These are phyloP conservation scores for Lucinisca nassula DNA, from an alignment of 2,888 invertebrate genomes.

Conservation along the genomic window DNA sequence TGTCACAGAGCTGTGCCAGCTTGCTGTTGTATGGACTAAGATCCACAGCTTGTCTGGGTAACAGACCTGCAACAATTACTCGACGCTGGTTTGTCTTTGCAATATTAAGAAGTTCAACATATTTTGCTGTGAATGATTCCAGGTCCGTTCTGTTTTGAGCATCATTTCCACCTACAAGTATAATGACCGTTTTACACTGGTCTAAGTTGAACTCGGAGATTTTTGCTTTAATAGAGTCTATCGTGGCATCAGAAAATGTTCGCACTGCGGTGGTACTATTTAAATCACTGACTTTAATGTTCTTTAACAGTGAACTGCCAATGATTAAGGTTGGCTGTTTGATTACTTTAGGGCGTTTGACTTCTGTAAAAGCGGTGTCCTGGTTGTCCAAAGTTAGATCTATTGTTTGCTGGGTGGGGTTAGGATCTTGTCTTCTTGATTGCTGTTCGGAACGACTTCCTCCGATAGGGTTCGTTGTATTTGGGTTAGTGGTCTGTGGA, in stretches of 20 bases:
- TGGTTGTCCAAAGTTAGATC: neutral
- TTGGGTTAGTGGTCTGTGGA: neutral
- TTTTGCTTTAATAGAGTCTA: neutral
- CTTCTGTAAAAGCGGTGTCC: neutral
- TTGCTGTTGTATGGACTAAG: neutral
- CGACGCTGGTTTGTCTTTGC: neutral
- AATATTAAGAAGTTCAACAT: neutral
- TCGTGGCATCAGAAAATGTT: neutral
- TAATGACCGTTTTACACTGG: neutral
- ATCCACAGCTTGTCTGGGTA: neutral
- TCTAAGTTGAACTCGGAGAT: neutral
- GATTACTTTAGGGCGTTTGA: neutral
- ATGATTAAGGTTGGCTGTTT: neutral
- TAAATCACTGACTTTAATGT: too few species aligned
- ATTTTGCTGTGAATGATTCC: neutral
- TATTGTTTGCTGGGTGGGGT: neutral
- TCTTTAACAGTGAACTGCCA: too few species aligned
- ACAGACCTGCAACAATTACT: too few species aligned
- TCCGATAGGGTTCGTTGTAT: neutral
- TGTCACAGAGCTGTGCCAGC: neutral
- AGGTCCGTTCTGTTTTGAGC: neutral
- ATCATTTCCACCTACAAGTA: neutral
- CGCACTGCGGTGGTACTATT: neutral
- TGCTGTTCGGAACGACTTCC: neutral
- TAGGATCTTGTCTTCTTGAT: neutral